Base-by-base conservation (phyloP, 2,888 invertebrate species). In the Notodonta dromedarius region DNA sequence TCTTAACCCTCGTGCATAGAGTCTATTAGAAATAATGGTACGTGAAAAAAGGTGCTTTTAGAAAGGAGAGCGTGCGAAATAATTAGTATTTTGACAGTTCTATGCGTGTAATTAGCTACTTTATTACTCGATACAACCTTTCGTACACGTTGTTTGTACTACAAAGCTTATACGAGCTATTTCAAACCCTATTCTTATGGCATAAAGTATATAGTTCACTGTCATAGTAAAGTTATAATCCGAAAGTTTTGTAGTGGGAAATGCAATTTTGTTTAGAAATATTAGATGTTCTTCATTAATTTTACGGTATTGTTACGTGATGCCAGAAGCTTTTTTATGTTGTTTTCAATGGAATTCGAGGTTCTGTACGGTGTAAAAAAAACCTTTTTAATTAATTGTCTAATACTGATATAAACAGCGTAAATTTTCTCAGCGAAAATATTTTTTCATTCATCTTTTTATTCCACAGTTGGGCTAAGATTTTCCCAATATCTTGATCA, bases 31-130 rank as follows among this genome's bases (percentile, higher is more conserved):
- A 32, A 35, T 67, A 66, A 65, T 55, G 50, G 53, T 58, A 40
- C 59, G 35, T 56, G 42, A 24, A 60, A 52, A 48, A 60, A 58
- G 59, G 52, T 50, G 39, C 54, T 72, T 75, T 74, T 79, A 69
- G 74, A 85, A 87, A 83, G 75, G 78, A 79, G 83, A 85, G 70
- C 87, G 86, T 88, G 87, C 69, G 86, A 87, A 86, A 82, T 83
- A 81, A 85, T 83, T 80, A 81, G 68, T 78, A 66, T 84, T 86
- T 88, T 82, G 86, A 83, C 86, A 84, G 73, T 80, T 76, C 71
- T 65, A 74, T 71, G 76, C 69, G 73, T 78, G 60, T 76, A 83
- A 83, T 82, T 82, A 83, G 72, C 68, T 73, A 62, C 65, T 74
- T 79, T 71, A 72, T 78, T 58, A 68, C 39, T 61, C 44, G 65